Percentiles rank a stretch among this genome's conserved stretches.
Evolutionary conservation across 2,888 invertebrate genomes (phyloP).

Genomic region (Schizotus pectinicornis): DNA sequence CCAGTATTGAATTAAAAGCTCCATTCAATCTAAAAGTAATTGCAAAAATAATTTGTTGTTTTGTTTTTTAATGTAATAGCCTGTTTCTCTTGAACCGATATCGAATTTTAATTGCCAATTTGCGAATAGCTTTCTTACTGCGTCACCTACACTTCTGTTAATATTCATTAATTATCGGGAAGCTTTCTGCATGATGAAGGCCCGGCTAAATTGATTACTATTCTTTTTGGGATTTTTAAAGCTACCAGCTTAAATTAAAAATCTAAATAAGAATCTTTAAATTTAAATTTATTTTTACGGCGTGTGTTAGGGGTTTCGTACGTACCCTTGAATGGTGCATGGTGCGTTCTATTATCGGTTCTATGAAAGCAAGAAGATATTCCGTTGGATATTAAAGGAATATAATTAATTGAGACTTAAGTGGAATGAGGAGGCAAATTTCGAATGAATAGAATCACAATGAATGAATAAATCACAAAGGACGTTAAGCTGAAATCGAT

Average conservation of each 20-base stretch:
- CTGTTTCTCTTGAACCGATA: background rate
- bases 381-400: conserved; percentile 27
- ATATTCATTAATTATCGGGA: background rate
- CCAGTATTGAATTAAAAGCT: conserved; percentile 30
- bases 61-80: conserved; percentile 32
- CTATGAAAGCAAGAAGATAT: conserved; percentile 20
- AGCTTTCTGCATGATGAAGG: conserved; percentile 2
- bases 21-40: conserved; percentile 32
- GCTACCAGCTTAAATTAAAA: background rate
- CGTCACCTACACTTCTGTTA: background rate
- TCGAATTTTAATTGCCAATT: conserved; percentile 13
- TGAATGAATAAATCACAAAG: conserved; percentile 38
- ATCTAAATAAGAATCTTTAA: background rate
- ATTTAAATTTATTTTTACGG: conserved; percentile 2
- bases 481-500: conserved; percentile 38
- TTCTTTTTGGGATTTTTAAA: background rate
- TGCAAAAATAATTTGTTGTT: conserved; percentile 31
- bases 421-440: conserved; percentile 27
- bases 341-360: conserved; percentile 7
- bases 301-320: conserved; percentile 1
- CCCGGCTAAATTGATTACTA: background rate
- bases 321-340: conserved; percentile 6
- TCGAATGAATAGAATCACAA: conserved; percentile 35
- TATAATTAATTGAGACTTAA: conserved; percentile 32
- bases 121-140: conserved; percentile 1